Evolutionary conservation across 2,888 invertebrate species (phyloP).

Genomic region (Pseudococcus jackbeardsleyi): DNA sequence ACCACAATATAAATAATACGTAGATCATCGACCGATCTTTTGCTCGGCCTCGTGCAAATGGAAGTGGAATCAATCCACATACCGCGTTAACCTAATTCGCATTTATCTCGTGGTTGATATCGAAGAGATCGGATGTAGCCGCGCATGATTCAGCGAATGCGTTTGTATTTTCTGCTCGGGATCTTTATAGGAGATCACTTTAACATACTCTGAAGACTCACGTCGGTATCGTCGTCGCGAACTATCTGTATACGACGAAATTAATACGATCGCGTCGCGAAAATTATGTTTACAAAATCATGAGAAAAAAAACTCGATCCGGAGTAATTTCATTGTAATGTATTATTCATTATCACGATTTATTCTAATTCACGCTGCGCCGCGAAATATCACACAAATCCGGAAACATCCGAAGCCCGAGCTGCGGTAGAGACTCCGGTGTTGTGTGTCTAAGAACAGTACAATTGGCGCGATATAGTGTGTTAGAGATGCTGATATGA

Average conservation of each 20-base stretch:
- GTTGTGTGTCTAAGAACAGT: not conserved
- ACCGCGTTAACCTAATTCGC: slow-evolving; percentile 5
- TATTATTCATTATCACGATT: slow-evolving; percentile 50
- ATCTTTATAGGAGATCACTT: not conserved
- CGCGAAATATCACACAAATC: slow-evolving; percentile 53
- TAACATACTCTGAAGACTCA: not conserved
- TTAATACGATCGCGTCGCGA: not conserved
- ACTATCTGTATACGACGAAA: too few species aligned
- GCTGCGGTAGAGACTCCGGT: not conserved
- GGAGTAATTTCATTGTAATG: slow-evolving; percentile 50
- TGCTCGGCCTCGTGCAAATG: not conserved
- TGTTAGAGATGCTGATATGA: too few species aligned
- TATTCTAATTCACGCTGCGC: slow-evolving; percentile 31
- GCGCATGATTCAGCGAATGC: not conserved
- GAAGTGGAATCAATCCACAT: not conserved
- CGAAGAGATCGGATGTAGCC: not conserved
- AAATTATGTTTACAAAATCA: slow-evolving; percentile 17
- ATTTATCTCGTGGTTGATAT: not conserved
- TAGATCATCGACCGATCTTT: slow-evolving; percentile 15
- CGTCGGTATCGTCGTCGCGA: not conserved
- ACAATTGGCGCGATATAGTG: slow-evolving; percentile 13
- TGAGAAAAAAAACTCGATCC: slow-evolving; percentile 45
- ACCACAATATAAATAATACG: not conserved
- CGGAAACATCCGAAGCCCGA: not conserved
- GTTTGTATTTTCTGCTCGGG: not conserved